A percentile compares a stretch with the other conserved stretches of the same genome.
Evolutionary conservation across 2,888 invertebrate genomes (phyloP).

Genomic region (Volucella bombylans): DNA sequence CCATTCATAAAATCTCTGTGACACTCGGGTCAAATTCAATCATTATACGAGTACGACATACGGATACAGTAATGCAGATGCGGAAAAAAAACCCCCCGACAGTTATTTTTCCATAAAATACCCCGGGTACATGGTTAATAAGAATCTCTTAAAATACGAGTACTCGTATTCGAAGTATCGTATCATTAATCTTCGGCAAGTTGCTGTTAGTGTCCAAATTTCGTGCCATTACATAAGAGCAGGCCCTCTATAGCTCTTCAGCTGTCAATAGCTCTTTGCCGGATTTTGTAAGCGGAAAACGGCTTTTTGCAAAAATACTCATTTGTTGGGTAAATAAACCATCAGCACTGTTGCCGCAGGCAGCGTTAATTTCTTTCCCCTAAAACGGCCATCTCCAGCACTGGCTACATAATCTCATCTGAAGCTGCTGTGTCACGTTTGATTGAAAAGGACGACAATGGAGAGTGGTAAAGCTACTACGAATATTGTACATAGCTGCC

Average conservation of each 20-base stretch:
- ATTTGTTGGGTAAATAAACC: conserved; percentile 56
- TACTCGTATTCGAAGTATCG: background rate
- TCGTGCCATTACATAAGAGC: conserved; percentile 56
- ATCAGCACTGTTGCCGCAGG: background rate
- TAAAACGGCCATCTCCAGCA: conserved; percentile 11
- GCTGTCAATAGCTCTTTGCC: background rate
- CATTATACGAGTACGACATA: too few species aligned
- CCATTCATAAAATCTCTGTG: background rate
- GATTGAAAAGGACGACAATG: conserved; percentile 47
- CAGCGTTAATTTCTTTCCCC: conserved; percentile 28
- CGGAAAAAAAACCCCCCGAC: too few species aligned
- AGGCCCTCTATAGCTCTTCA: too few species aligned
- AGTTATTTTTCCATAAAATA: too few species aligned
- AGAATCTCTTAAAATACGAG: conserved; percentile 30
- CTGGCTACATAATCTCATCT: conserved; percentile 49
- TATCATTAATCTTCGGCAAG: conserved; percentile 56
- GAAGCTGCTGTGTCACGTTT: conserved; percentile 64
- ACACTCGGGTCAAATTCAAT: background rate
- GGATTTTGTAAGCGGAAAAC: conserved; percentile 49
- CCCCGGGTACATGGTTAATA: too few species aligned
- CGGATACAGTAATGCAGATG: too few species aligned
- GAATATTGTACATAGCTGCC: background rate
- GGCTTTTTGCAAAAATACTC: conserved; percentile 46
- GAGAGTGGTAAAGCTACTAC: background rate
- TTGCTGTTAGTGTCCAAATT: conserved; percentile 47